These are phyloP conservation scores for Gymnobelideus leadbeateri DNA, from an alignment of 2,113 vertebrate genomes.

Conservation along the genomic window DNA sequence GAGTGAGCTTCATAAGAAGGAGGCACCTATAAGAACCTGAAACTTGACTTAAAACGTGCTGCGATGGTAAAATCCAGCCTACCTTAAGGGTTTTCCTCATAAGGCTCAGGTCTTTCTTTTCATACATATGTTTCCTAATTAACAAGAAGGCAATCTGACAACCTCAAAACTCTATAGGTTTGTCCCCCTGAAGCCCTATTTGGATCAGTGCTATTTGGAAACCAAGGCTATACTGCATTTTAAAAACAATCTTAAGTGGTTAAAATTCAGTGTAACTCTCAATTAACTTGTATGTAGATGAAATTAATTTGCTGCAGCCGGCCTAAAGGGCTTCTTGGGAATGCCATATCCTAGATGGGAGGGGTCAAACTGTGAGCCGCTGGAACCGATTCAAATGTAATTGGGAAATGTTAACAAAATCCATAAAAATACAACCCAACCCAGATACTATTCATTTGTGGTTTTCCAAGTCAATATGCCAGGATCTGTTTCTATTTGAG, in stretches of 20 bases:
- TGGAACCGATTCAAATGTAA: not conserved
- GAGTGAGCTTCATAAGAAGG: conserved; percentile 14
- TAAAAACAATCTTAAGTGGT: not conserved
- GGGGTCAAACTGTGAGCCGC: too few species aligned
- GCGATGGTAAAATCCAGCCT: conserved; percentile 41
- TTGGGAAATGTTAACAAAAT: not conserved
- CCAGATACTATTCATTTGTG: not conserved
- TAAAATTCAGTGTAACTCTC: conserved; percentile 34
- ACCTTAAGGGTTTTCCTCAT: conserved; percentile 40
- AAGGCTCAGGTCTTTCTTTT: conserved; percentile 47
- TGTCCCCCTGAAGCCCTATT: conserved; percentile 32
- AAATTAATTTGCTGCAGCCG: conserved; percentile 26
- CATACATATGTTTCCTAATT: conserved; percentile 26
- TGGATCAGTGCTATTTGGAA: conserved; percentile 35
- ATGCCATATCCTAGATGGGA: conserved; percentile 41
- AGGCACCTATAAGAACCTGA: not conserved
- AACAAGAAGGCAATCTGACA: conserved; percentile 8
- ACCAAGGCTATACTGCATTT: conserved; percentile 18
- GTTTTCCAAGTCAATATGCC: not conserved
- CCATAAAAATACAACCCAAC: not conserved
- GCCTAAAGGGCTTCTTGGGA: conserved; percentile 38
- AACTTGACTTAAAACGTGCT: conserved; percentile 11
- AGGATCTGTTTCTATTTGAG: not conserved
- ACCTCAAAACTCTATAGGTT: conserved; percentile 43
- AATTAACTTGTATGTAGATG: conserved; percentile 33